Conservation (phyloP, 1,140 invertebrate genomes). For the Chelonus insularis region DNA sequence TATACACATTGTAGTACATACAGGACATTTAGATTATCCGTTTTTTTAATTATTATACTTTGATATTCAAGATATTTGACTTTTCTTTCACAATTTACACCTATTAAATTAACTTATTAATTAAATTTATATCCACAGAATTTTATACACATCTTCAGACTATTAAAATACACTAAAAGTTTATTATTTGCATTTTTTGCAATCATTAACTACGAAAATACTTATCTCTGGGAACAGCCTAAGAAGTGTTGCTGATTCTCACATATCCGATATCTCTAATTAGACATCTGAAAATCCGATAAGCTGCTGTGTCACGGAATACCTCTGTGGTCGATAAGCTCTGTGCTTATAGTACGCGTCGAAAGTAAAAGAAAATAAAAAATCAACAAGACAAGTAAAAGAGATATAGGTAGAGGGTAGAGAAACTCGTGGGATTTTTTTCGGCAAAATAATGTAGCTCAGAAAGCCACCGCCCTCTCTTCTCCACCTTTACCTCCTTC, state of each 20-base stretch:
- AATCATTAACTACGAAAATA: not conserved
- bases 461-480: slow-evolving; percentile 26
- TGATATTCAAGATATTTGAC: too few relatives aligned
- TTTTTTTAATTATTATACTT: too few relatives aligned
- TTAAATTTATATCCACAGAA: not conserved
- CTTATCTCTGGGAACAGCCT: slow-evolving; percentile 3
- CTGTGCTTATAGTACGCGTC: slow-evolving; percentile 2
- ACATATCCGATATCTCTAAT: slow-evolving; percentile 7
- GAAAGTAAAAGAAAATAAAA: slow-evolving; percentile 1
- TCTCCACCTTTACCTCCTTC: slow-evolving; percentile 4
- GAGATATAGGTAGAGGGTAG: not conserved
- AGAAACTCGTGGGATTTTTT: slow-evolving; percentile 45
- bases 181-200: not conserved
- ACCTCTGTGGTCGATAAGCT: not conserved
- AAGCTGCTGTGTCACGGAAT: slow-evolving; percentile 21
- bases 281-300: slow-evolving; percentile 15
- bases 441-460: slow-evolving; percentile 41
- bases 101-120: too few relatives aligned
- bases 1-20: too few relatives aligned
- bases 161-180: not conserved
- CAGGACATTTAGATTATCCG: too few relatives aligned
- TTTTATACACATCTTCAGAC: not conserved
- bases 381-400: not conserved
- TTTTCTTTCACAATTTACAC: too few relatives aligned
- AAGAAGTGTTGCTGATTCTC: not conserved